These are phyloP conservation scores for Temnothorax unifasciatus DNA, from an alignment of 2,888 invertebrate genomes.

Conservation along the genomic window DNA sequence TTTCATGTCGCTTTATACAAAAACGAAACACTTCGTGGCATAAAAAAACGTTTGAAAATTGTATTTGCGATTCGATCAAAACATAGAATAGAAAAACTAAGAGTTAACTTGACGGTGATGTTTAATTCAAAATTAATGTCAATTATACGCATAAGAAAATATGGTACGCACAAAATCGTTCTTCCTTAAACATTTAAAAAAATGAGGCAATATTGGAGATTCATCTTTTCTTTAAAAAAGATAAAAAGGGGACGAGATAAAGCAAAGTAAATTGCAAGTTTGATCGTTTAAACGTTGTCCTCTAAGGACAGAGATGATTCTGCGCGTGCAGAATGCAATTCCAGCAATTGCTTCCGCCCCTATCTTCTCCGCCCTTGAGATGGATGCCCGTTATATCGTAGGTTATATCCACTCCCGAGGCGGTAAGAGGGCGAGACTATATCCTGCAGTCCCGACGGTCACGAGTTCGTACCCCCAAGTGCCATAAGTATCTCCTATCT, in stretches of 20 bases:
- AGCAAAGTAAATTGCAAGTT: conserved; percentile 25
- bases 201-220: neutral
- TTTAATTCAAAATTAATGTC: neutral
- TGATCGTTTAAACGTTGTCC: conserved; percentile 31
- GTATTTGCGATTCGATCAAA: neutral
- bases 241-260: neutral
- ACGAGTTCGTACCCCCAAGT: conserved; percentile 78
- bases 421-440: conserved; percentile 59
- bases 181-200: neutral
- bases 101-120: too few species aligned
- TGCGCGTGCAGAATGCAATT: conserved; percentile 50
- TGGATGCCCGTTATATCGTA: conserved; percentile 67
- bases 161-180: too few species aligned
- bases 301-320: conserved; percentile 13
- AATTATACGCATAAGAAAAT: neutral
- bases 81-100: neutral
- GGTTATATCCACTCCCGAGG: conserved; percentile 62
- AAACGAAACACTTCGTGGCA: neutral
- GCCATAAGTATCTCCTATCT: conserved; percentile 80
- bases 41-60: neutral
- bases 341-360: conserved; percentile 48
- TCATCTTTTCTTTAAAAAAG: neutral
- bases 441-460: conserved; percentile 74
- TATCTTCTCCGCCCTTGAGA: conserved; percentile 14
- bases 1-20: conserved; percentile 12